Conservation (phyloP, 2,113 vertebrate genomes). For the Ursus arctos region DNA sequence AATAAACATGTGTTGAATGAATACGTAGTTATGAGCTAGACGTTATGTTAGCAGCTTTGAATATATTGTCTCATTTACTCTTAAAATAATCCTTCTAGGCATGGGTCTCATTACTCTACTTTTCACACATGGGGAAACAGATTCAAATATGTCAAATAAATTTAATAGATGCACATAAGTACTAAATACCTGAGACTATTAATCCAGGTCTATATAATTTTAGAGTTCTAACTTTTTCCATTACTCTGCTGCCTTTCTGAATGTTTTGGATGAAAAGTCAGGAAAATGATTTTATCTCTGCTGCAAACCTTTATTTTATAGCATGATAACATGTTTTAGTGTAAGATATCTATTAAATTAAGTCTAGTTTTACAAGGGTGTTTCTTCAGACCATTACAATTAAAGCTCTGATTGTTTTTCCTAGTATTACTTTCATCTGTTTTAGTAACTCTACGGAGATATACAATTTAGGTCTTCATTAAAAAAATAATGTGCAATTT, state of each 20-base stretch:
- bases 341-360: neutral
- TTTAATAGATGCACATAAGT: neutral
- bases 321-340: neutral
- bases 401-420: neutral
- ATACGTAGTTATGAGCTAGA: neutral
- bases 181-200: neutral
- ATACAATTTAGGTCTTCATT: neutral
- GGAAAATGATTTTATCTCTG: neutral
- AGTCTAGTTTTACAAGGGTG: neutral
- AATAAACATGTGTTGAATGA: neutral
- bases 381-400: neutral
- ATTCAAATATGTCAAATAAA: slow-evolving; percentile 17
- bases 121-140: neutral
- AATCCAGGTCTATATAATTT: neutral
- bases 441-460: slow-evolving; percentile 25
- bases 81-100: neutral
- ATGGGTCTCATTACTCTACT: neutral
- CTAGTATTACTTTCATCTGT: neutral
- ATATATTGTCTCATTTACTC: neutral
- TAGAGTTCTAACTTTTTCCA: neutral
- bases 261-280: slow-evolving; percentile 20
- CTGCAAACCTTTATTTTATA: neutral
- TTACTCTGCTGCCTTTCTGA: neutral
- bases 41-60: neutral
- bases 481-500: slow-evolving; percentile 24